These are phyloP conservation scores for Encarsia formosa DNA, from an alignment of 2,888 invertebrate genomes.

Conservation along the genomic window DNA sequence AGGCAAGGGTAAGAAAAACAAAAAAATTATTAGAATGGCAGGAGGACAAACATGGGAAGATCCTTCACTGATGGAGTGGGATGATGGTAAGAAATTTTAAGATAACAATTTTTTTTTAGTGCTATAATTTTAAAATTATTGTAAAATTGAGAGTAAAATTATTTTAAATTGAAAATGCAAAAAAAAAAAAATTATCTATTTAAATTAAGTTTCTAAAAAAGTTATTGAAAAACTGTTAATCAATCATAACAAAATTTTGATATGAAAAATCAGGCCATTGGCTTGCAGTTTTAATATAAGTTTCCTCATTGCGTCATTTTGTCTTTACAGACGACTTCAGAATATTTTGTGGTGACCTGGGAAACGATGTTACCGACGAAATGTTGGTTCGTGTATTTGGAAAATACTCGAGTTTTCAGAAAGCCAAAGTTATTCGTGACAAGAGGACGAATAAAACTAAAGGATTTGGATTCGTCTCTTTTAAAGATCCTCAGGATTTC, in stretches of 20 bases:
- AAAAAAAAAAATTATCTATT: too few relatives aligned
- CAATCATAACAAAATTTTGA: too few relatives aligned
- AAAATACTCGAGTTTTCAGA: slow-evolving; percentile 88
- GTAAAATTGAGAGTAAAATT: too few relatives aligned
- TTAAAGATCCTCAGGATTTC: slow-evolving; percentile 95
- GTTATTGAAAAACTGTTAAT: too few relatives aligned
- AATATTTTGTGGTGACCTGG: slow-evolving; percentile 98
- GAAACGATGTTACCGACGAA: slow-evolving; percentile 98
- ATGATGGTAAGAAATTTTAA: slow-evolving; percentile 63
- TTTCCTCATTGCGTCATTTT: slow-evolving; percentile 9
- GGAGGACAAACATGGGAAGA: slow-evolving; percentile 98
- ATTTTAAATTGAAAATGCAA: neutral
- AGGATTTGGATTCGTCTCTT: slow-evolving; percentile 98
- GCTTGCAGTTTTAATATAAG: too few relatives aligned
- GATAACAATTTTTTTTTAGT: too few relatives aligned
- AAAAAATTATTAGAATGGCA: slow-evolving; percentile 82
- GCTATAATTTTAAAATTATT: too few relatives aligned
- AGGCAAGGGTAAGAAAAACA: slow-evolving; percentile 58
- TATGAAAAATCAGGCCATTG: too few relatives aligned
- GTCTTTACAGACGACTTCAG: slow-evolving; percentile 80
- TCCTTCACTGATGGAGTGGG: slow-evolving; percentile 88
- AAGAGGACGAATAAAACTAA: slow-evolving; percentile 96
- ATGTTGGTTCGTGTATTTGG: slow-evolving; percentile 92
- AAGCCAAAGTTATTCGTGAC: slow-evolving; percentile 93
- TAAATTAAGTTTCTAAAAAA: too few relatives aligned